Percentiles rank a stretch among this genome's conserved stretches.
These are phyloP conservation scores for Hypotaenidia okinawae DNA, from an alignment of 2,797 vertebrate genomes.

Conservation along the genomic window DNA sequence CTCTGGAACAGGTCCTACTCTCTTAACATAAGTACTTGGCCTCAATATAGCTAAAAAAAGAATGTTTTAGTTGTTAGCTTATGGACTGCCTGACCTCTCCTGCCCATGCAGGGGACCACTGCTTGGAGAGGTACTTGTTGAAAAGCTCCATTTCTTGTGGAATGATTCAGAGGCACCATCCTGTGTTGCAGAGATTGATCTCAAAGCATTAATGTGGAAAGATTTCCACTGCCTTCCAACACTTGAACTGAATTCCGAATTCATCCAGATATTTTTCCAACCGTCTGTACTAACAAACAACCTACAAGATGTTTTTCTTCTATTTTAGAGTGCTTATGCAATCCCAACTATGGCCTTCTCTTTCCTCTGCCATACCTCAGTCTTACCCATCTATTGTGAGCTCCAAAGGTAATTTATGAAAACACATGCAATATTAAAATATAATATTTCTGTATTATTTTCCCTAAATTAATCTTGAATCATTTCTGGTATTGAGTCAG, in stretches of 20 bases:
- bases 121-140: neutral
- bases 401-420: conserved; percentile 83
- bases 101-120: neutral
- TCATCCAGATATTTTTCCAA: neutral
- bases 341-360: conserved; percentile 96
- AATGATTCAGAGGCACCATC: neutral
- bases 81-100: neutral
- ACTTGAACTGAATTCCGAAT: neutral
- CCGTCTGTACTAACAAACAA: neutral
- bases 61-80: neutral
- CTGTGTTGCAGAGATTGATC: neutral
- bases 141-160: neutral
- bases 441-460: neutral
- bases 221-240: neutral
- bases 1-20: neutral
- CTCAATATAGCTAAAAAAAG: neutral
- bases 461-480: neutral
- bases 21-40: neutral
- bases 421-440: neutral
- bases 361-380: conserved; percentile 95
- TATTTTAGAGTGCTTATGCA: conserved; percentile 89
- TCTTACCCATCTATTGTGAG: conserved; percentile 95
- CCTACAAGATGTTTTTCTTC: neutral
- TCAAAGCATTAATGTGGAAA: neutral
- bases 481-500: neutral